These are phyloP conservation scores for Odontocolon sp. DNA, from an alignment of 2,888 invertebrate species.

Conservation along the genomic window DNA sequence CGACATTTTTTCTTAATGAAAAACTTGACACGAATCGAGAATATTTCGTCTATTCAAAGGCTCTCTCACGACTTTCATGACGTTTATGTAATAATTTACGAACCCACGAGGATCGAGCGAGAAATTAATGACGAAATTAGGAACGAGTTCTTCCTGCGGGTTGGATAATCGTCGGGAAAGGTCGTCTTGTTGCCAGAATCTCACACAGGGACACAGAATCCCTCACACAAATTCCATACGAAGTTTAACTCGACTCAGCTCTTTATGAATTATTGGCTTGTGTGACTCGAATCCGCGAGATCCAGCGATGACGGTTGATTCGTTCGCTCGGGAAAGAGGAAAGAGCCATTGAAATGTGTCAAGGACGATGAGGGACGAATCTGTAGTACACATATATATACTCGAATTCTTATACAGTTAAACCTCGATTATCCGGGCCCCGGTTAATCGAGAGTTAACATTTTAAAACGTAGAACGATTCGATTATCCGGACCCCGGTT, in stretches of 20 bases:
- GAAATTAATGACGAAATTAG: conserved; percentile 40
- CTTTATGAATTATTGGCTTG: conserved; percentile 10
- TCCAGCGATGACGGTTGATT: conserved; percentile 23
- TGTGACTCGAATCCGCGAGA: neutral
- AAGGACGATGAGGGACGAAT: conserved; percentile 56
- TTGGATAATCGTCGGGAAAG: conserved; percentile 54
- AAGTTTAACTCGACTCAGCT: no score
- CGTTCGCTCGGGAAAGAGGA: conserved; percentile 51
- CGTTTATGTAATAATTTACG: conserved; percentile 13
- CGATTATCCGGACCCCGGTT: no score
- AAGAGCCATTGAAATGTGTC: conserved; percentile 58
- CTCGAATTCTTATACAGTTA: no score
- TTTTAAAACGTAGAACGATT: no score
- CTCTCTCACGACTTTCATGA: no score
- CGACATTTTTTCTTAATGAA: no score
- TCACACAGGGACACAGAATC: no score
- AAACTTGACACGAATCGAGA: no score
- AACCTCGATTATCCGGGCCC: no score
- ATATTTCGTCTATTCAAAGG: no score
- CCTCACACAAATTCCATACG: neutral
- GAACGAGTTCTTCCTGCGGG: conserved; percentile 27
- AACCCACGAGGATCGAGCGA: neutral
- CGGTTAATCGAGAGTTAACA: no score
- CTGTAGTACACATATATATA: no score
- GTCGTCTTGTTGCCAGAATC: conserved; percentile 28